A percentile compares a stretch with the other conserved stretches of the same genome.
These are phyloP conservation scores for Saccostrea cuccullata DNA, from an alignment of 1,140 invertebrate species.

Conservation along the genomic window DNA sequence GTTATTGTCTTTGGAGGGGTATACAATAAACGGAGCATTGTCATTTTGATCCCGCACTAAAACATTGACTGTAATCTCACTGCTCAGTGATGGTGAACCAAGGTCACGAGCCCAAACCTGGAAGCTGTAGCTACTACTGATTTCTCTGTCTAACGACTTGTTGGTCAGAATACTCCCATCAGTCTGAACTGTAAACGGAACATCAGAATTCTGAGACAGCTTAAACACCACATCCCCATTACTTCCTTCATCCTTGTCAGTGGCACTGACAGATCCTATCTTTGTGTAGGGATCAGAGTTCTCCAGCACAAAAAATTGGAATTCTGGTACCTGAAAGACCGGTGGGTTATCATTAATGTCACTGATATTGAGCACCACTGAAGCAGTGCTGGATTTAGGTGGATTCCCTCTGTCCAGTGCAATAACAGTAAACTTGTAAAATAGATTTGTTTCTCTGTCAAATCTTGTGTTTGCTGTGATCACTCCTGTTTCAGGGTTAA, in stretches of 20 bases:
- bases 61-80: constrained; percentile 76
- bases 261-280: constrained; percentile 82
- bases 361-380: constrained; percentile 81
- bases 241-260: constrained; percentile 77
- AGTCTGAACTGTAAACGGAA: constrained; percentile 60
- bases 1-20: constrained; percentile 59
- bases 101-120: constrained; percentile 66
- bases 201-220: constrained; percentile 39
- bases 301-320: constrained; percentile 91
- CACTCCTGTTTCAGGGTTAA: constrained; percentile 91
- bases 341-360: constrained; percentile 84
- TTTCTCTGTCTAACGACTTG: constrained; percentile 64
- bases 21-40: constrained; percentile 65
- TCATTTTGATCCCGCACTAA: constrained; percentile 70
- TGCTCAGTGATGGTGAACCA: constrained; percentile 60
- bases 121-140: constrained; percentile 54
- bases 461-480: constrained; percentile 90
- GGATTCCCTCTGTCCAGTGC: constrained; percentile 91
- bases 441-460: constrained; percentile 92
- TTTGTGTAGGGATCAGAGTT: constrained; percentile 92
- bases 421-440: constrained; percentile 93
- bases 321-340: constrained; percentile 91
- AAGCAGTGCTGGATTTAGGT: constrained; percentile 70
- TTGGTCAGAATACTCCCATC: constrained; percentile 63
- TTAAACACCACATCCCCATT: constrained; percentile 58